These are phyloP conservation scores for Arctia plantaginis DNA, from an alignment of 2,888 invertebrate species.

Conservation along the genomic window DNA sequence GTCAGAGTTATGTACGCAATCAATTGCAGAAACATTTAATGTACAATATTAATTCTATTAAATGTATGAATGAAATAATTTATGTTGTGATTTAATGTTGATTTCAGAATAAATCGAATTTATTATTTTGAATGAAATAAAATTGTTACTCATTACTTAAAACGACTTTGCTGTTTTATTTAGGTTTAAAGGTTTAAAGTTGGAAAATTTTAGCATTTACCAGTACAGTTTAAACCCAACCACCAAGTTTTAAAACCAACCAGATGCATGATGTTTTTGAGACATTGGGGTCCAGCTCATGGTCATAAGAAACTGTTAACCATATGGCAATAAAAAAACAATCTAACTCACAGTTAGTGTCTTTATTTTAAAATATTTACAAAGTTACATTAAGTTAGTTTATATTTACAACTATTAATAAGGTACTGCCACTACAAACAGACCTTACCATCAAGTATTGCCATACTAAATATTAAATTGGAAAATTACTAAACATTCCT, in stretches of 20 bases:
- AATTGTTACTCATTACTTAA: conserved; percentile 68
- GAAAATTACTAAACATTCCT: conserved; percentile 20
- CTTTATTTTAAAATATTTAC: conserved; percentile 42
- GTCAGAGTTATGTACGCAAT: conserved; percentile 29
- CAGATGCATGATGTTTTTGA: background rate
- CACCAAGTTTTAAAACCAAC: no score
- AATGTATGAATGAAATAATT: conserved; percentile 51
- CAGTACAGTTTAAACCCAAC: no score
- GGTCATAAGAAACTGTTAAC: background rate
- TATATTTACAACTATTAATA: conserved; percentile 41
- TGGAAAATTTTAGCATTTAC: no score
- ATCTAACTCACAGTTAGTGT: conserved; percentile 23
- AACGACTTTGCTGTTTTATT: conserved; percentile 18
- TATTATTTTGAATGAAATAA: conserved; percentile 69
- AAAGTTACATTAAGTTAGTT: conserved; percentile 26
- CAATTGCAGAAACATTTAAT: conserved; percentile 39
- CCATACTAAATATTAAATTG: conserved; percentile 27
- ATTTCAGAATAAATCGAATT: conserved; percentile 66
- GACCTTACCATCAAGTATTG: conserved; percentile 34
- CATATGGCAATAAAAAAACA: background rate
- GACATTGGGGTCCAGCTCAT: background rate
- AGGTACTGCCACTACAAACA: conserved; percentile 29
- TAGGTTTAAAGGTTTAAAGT: no score
- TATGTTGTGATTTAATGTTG: conserved; percentile 57
- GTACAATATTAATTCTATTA: conserved; percentile 41